Conservation (phyloP, 2,113 vertebrate genomes). For the Apistogramma diplotaenia region DNA sequence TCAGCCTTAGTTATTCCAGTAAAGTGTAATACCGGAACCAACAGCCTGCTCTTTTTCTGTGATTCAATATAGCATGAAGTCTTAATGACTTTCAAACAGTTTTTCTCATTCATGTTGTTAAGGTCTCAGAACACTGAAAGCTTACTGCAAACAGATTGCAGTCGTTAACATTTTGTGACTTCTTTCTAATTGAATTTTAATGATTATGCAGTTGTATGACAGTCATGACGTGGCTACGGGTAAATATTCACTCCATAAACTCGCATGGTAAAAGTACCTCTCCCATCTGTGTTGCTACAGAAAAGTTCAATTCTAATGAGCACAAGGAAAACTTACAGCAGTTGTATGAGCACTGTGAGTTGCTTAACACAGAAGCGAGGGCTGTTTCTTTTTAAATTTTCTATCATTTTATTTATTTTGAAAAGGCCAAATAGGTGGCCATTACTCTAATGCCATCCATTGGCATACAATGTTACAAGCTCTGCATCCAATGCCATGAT, state of each 20-base stretch:
- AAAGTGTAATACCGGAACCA: not conserved
- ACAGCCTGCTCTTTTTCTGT: not conserved
- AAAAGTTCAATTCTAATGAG: not conserved
- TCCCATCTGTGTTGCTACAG: constrained; percentile 2
- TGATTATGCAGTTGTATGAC: constrained; percentile 9
- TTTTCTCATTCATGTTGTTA: not conserved
- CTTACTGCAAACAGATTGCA: constrained; percentile 7
- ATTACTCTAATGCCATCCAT: not conserved
- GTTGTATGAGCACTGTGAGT: not conserved
- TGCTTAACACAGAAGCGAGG: not conserved
- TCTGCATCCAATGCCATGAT: not conserved
- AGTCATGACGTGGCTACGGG: constrained; percentile 9
- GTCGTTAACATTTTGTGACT: constrained; percentile 39
- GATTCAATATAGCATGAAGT: not conserved
- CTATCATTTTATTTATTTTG: not conserved
- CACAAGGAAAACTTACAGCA: not conserved
- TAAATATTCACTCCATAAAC: constrained; percentile 30
- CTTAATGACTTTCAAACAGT: not conserved
- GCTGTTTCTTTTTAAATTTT: not conserved
- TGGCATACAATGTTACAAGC: not conserved
- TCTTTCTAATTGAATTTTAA: constrained; percentile 40
- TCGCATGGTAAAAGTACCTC: not conserved
- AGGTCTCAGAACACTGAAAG: not conserved
- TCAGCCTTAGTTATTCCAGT: no score
- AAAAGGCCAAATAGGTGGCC: not conserved